Base-by-base conservation (phyloP, 1,140 invertebrate species). In the Magallana angulata region DNA sequence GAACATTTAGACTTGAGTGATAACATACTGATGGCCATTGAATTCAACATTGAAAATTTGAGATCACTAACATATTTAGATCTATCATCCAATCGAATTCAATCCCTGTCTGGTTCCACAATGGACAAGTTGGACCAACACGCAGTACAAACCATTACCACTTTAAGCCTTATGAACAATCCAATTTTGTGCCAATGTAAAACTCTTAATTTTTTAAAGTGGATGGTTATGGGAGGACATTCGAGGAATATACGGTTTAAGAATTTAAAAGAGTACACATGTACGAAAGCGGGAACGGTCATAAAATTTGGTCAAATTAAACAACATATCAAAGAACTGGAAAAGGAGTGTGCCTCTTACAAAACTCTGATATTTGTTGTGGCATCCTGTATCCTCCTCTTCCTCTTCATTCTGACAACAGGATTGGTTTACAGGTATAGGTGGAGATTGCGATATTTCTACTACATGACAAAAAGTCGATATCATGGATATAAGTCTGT, bases 371-470 rank as follows among this genome's bases (percentile, higher is more conserved):
- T 86, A 5, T 57, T 36, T 14, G 57, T n/a, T 4, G 7, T 71
- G 1, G 59, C 64, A 18, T 14, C 48, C 9, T 57, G 16, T 16
- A 86, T 89, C 18, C 11, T 89, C 2, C 9, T 86, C 9, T 86
- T 58, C 24, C 24, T 89, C 14, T 16, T 59, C 7, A 80, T 86
- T 11, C 8, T 86, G 7, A 57, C 84, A n/a, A n/a, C 3, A 60
- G 88, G 80, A 0, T 11, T 89, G 18, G 9, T 86, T 0, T 89
- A 83, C 60, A 58, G 88, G 62, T 89, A 84, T 11, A 83, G 88
- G 76, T 93, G 92, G 92, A 93, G 91, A 56, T 76, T 93, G 5
- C 86, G 91, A 7, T 93, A 92, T 84, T 57, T 92, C 5, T 90
- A 92, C 71, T 89, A 91, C 48, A 87, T 90, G 85, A 84, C 90